phyloP scores from a whole-genome alignment of 2,797 vertebrate species.

The Aeoliscus strigatus region DNA sequence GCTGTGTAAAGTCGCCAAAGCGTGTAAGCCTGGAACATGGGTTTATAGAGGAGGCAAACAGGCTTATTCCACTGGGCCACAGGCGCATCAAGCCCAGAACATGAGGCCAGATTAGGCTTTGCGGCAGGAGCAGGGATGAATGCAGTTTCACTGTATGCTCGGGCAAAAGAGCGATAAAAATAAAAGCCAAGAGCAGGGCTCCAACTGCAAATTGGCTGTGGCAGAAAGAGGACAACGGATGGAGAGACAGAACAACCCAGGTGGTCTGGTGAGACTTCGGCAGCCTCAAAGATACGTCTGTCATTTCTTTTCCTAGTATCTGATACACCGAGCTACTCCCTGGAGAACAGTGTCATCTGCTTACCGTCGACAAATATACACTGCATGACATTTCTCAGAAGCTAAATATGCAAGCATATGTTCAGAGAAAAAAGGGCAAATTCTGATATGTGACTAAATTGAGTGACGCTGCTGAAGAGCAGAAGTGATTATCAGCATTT shows the following conservation, averaged over 20 bases:
- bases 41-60: conserved; percentile 63
- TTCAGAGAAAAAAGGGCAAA: no score
- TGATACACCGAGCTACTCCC: conserved; percentile 11
- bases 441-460: not conserved
- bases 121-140: conserved; percentile 35
- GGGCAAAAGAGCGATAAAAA: conserved; percentile 45
- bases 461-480: no score
- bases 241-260: conserved; percentile 19
- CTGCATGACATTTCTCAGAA: no score
- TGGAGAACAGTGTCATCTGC: conserved; percentile 8
- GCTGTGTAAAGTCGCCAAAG: conserved; percentile 63
- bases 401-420: no score
- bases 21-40: conserved; percentile 58
- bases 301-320: conserved; percentile 13
- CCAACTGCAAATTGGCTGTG: conserved; percentile 25
- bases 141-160: conserved; percentile 17
- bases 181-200: conserved; percentile 19
- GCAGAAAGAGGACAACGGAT: conserved; percentile 36
- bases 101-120: conserved; percentile 63
- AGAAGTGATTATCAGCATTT: not conserved
- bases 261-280: conserved; percentile 21
- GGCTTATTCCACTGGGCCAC: conserved; percentile 64
- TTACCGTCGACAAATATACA: conserved; percentile 14
- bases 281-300: conserved; percentile 11
- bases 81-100: conserved; percentile 64